Evolutionary conservation across 2,888 invertebrate species (phyloP), one percentile per base, ranked within the genome.

Genomic region (Leptinotarsa haldemani): DNA sequence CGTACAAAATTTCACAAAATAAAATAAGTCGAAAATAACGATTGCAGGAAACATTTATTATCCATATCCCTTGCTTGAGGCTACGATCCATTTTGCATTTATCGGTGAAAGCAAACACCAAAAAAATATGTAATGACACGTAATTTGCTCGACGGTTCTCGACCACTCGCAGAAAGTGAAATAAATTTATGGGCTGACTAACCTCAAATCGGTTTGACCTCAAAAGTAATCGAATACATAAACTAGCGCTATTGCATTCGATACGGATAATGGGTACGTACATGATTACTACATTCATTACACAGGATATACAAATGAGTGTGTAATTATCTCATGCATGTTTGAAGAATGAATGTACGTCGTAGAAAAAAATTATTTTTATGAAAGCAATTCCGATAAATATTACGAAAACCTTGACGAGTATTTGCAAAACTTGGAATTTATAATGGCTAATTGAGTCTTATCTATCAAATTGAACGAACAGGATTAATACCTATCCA

Each of bases 171-270:
- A 71, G 74, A 74, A 74, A 74, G 74, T 74, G 74, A 74, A 74
- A 71, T 69, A 65, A 74, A 71, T 71, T 71, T 74, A 61, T 65
- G 69, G 71, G 65, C 71, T 65, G 71, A 40, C 61, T 69, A 71
- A 71, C 70, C 70, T 67, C 74, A 74, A 74, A 74, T 74, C 67
- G 70, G 56, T 74, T 70, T 67, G 74, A 74, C 74, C 74, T 74
- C 66, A 70, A 73, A 74, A 73, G 69, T 73, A 69, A 69, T 69
- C 69, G 65, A 58, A 65, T 20, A 25, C 64, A 70, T 18, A 48
- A 73, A 73, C 65, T 65, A 73, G 58, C 48, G 71, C 53, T 61
- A 61, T 61, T 69, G 73, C 69, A 58, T 69, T 73, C 66, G 52
- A 71, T 58, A 71, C 58, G 71, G 61, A 61, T 61, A 61, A 61